phyloP scores from a whole-genome alignment of 2,113 vertebrate genomes.

The Argyrosomus japonicus region DNA sequence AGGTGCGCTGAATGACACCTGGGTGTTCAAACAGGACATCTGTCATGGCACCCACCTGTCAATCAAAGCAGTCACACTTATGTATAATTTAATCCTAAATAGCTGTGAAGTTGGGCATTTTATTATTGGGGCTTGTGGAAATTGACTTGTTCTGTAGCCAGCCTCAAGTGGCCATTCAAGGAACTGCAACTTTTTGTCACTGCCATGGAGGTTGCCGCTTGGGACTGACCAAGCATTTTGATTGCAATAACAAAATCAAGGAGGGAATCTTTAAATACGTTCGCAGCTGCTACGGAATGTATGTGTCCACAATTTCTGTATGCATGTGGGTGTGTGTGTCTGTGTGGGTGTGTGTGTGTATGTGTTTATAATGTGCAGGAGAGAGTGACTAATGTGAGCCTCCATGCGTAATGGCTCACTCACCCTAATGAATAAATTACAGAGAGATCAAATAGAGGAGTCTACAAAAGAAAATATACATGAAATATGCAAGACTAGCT shows the following conservation, averaged over 20 bases:
- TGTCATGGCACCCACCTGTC: too few species aligned
- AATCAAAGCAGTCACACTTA: too few species aligned
- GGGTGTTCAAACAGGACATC: too few species aligned
- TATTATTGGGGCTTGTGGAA: too few species aligned
- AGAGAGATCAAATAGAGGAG: slow-evolving; percentile 50
- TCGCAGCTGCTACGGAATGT: too few species aligned
- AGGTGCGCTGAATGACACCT: too few species aligned
- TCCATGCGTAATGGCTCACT: slow-evolving; percentile 20
- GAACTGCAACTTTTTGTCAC: too few species aligned
- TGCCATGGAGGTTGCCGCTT: too few species aligned
- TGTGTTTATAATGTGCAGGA: background rate
- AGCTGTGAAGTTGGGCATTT: too few species aligned
- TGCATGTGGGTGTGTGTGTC: background rate
- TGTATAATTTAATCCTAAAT: too few species aligned
- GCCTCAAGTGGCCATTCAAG: too few species aligned
- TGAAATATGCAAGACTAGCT: slow-evolving; percentile 39
- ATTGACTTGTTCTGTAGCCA: too few species aligned
- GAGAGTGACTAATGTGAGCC: slow-evolving; percentile 31
- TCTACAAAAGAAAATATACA: slow-evolving; percentile 51
- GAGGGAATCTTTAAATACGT: background rate
- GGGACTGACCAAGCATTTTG: background rate
- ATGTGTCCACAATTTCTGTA: background rate
- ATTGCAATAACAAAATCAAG: background rate
- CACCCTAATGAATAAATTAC: slow-evolving; percentile 66
- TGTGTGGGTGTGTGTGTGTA: background rate